Percentiles rank a stretch among this genome's conserved stretches.
Evolutionary conservation across 2,797 vertebrate genomes (phyloP).

Genomic region (Esox lucius): DNA sequence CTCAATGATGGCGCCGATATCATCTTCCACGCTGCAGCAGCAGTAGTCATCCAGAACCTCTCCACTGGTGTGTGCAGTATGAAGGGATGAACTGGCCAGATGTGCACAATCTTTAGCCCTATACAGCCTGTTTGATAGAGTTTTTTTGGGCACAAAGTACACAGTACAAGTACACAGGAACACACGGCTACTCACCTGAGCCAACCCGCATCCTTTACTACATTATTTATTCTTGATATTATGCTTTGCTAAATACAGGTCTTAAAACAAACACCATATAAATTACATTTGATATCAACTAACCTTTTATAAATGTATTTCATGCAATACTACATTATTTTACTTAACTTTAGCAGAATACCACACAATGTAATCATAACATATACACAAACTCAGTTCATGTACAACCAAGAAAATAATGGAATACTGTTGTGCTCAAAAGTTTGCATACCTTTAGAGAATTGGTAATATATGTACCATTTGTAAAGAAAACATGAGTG

Average conservation of each 20-base stretch:
- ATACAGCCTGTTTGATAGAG: neutral
- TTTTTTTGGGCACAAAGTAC: neutral
- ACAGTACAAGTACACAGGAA: neutral
- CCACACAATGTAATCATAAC: neutral
- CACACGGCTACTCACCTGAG: neutral
- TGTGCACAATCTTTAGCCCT: neutral
- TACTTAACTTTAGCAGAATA: neutral
- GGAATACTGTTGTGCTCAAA: too few species aligned
- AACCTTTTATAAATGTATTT: too few species aligned
- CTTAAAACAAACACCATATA: too few species aligned
- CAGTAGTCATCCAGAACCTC: slow-evolving; percentile 89
- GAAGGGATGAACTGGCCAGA: neutral
- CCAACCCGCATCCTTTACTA: neutral
- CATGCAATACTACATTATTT: too few species aligned
- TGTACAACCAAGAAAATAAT: too few species aligned
- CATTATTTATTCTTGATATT: neutral
- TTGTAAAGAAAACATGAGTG: too few species aligned
- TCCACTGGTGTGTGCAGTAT: slow-evolving; percentile 77
- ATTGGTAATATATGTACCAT: too few species aligned
- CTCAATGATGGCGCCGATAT: slow-evolving; percentile 94
- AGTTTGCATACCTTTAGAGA: too few species aligned
- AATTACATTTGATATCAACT: too few species aligned
- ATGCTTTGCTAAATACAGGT: neutral
- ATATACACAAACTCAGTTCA: neutral
- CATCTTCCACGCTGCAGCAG: slow-evolving; percentile 91